Percentiles rank a stretch among this genome's conserved stretches.
These are phyloP conservation scores for Rhynchomys soricoides DNA, from an alignment of 2,113 vertebrate species.

Conservation along the genomic window DNA sequence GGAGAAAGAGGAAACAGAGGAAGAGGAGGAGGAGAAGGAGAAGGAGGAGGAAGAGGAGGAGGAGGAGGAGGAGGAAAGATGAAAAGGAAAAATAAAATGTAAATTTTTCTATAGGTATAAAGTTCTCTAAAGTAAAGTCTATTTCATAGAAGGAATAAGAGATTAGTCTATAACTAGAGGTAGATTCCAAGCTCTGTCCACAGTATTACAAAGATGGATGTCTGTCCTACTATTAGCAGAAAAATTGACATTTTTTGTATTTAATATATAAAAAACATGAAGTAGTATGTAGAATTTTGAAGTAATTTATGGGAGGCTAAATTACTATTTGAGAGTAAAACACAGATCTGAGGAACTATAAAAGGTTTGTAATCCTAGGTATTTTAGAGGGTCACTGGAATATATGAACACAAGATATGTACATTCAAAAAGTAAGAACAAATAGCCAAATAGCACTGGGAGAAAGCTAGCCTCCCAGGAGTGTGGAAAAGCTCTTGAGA, in stretches of 20 bases:
- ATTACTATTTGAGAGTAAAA: neutral
- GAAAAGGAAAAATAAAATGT: neutral
- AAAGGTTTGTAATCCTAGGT: neutral
- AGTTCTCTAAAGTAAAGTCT: neutral
- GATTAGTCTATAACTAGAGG: too few species aligned
- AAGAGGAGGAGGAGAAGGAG: neutral
- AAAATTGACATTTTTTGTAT: neutral
- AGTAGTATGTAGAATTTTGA: conserved; percentile 40
- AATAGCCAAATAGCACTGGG: too few species aligned
- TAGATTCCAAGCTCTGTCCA: neutral
- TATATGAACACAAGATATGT: neutral
- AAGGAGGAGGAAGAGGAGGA: neutral
- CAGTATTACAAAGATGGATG: neutral
- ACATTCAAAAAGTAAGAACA: conserved; percentile 36
- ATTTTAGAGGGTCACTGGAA: neutral
- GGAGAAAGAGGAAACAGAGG: too few species aligned
- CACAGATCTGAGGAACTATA: neutral
- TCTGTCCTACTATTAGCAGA: neutral
- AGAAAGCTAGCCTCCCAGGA: too few species aligned
- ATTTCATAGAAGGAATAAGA: neutral
- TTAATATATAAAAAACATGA: neutral
- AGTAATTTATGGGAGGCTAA: neutral
- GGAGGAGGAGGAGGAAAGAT: neutral
- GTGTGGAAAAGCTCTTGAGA: too few species aligned
- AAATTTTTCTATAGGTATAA: neutral